These are phyloP conservation scores for Herpailurus yagouaroundi DNA, from an alignment of 2,113 vertebrate species.

Conservation along the genomic window DNA sequence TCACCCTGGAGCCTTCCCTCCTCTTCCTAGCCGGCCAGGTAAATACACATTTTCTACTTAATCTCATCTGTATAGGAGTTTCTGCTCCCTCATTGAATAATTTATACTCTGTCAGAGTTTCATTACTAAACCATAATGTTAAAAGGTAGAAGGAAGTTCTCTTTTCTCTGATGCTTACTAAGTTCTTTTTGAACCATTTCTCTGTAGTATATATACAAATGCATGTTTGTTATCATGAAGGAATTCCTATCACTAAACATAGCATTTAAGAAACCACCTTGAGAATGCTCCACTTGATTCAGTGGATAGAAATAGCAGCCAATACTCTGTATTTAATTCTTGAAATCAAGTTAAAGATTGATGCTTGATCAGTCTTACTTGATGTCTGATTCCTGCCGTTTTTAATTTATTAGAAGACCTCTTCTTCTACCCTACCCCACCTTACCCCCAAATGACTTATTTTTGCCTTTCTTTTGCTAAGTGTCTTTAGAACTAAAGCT, in stretches of 20 bases:
- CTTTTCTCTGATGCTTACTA: neutral
- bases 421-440: neutral
- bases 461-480: slow-evolving; percentile 5
- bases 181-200: slow-evolving; percentile 24
- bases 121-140: neutral
- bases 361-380: neutral
- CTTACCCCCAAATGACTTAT: neutral
- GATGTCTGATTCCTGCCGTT: neutral
- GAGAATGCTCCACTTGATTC: neutral
- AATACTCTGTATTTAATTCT: neutral
- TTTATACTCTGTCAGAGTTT: neutral
- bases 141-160: neutral
- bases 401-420: neutral
- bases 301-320: neutral
- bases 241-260: neutral
- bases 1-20: slow-evolving; percentile 97
- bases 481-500: slow-evolving; percentile 67
- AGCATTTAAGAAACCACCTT: neutral
- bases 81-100: neutral
- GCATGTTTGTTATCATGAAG: neutral
- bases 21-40: slow-evolving; percentile 96
- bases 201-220: neutral
- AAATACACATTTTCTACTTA: slow-evolving; percentile 1
- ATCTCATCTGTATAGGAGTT: neutral
- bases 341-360: slow-evolving; percentile 34